Conservation (phyloP, 2,797 vertebrate species). For the Phrynocephalus guinanensis region DNA sequence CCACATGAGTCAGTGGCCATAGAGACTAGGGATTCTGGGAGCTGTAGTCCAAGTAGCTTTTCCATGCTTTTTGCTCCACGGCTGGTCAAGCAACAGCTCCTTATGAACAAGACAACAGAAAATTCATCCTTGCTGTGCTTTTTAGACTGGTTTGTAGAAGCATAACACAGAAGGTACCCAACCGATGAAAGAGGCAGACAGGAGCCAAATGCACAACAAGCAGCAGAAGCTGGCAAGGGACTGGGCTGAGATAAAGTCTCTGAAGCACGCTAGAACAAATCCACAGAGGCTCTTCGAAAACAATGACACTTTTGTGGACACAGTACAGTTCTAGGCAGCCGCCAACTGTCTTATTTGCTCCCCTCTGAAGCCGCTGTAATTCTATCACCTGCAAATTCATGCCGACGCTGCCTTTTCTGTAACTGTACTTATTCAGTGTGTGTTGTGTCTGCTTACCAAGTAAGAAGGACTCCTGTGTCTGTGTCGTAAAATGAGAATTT, state of each 20-base stretch:
- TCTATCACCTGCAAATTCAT: constrained; percentile 35
- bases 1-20: no score
- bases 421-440: constrained; percentile 6
- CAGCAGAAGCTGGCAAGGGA: constrained; percentile 18
- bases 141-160: background rate
- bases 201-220: constrained; percentile 7
- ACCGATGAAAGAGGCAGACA: constrained; percentile 21
- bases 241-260: constrained; percentile 28
- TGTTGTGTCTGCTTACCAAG: background rate
- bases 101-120: background rate
- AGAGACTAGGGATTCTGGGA: no score
- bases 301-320: constrained; percentile 28
- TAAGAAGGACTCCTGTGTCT: background rate
- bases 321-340: background rate
- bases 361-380: constrained; percentile 33
- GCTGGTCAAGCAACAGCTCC: background rate
- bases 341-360: constrained; percentile 12
- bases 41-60: no score
- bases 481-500: no score
- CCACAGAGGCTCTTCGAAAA: constrained; percentile 22
- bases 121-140: background rate
- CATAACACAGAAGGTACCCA: background rate
- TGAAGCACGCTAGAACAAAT: constrained; percentile 26
- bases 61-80: no score
- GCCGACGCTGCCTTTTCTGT: background rate